Conservation (phyloP, 2,113 vertebrate species). For the Limnothrissa miodon region DNA sequence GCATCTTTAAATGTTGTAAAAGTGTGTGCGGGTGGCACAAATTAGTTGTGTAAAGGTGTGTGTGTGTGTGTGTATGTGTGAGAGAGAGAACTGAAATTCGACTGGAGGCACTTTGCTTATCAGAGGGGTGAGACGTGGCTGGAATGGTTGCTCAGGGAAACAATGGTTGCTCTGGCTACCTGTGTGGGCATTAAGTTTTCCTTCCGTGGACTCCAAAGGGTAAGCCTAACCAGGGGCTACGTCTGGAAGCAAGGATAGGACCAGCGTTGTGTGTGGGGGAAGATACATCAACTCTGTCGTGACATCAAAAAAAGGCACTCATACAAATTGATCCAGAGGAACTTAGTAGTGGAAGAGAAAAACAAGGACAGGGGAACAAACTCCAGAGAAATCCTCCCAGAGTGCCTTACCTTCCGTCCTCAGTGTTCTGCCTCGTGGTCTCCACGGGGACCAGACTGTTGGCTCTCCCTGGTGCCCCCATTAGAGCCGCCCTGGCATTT, state of each 20-base stretch:
- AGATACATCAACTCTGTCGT: conserved; percentile 54
- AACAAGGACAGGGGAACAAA: not conserved
- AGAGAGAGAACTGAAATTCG: conserved; percentile 50
- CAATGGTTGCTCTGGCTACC: conserved; percentile 50
- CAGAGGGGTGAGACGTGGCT: conserved; percentile 67
- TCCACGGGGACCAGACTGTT: conserved; percentile 54
- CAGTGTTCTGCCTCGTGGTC: conserved; percentile 39
- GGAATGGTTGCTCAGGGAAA: conserved; percentile 64
- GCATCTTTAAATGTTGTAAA: conserved; percentile 69
- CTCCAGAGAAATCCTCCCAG: not conserved
- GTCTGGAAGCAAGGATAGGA: conserved; percentile 42
- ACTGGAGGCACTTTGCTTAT: conserved; percentile 71
- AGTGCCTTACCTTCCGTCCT: not conserved
- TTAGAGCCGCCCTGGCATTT: conserved; percentile 66
- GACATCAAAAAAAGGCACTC: conserved; percentile 42
- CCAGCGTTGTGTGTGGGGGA: conserved; percentile 29
- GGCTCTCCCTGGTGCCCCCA: conserved; percentile 67
- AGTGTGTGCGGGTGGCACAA: conserved; percentile 62
- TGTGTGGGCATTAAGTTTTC: conserved; percentile 50
- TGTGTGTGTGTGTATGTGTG: conserved; percentile 24
- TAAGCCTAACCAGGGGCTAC: conserved; percentile 66
- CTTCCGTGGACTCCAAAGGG: conserved; percentile 58
- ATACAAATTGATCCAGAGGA: conserved; percentile 63
- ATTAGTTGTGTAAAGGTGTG: conserved; percentile 65
- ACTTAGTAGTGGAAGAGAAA: conserved; percentile 42